Evolutionary conservation across 2,888 invertebrate genomes (phyloP).

Genomic region (Drosophila kanekoi): DNA sequence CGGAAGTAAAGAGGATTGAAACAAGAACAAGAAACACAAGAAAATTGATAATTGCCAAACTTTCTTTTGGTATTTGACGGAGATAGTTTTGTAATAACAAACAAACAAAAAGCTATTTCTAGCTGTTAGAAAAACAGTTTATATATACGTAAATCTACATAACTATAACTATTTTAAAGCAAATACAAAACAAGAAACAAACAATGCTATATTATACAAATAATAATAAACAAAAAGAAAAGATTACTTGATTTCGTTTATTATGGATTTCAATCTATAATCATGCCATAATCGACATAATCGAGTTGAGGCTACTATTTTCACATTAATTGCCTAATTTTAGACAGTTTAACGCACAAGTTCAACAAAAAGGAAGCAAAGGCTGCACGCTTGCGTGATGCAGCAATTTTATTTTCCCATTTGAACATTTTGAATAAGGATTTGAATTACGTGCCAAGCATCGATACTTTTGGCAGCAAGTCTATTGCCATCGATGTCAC

Average conservation of each 20-base stretch:
- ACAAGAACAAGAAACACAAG: constrained; percentile 16
- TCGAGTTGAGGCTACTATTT: too few relatives aligned
- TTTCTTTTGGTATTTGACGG: constrained; percentile 60
- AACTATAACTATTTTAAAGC: constrained; percentile 64
- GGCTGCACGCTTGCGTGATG: too few relatives aligned
- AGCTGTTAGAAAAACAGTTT: constrained; percentile 37
- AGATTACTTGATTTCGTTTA: not conserved
- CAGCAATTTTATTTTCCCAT: too few relatives aligned
- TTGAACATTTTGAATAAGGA: too few relatives aligned
- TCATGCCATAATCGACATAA: too few relatives aligned
- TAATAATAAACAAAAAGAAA: constrained; percentile 55
- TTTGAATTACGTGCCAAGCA: too few relatives aligned
- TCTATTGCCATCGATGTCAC: too few relatives aligned
- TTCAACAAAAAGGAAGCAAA: too few relatives aligned
- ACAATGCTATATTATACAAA: constrained; percentile 64
- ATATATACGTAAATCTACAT: constrained; percentile 46
- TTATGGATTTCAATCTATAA: too few relatives aligned
- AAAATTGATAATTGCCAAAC: constrained; percentile 47
- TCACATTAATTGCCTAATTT: too few relatives aligned
- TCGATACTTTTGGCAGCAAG: too few relatives aligned
- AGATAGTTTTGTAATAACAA: constrained; percentile 55
- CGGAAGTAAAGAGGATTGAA: not conserved
- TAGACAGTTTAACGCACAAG: too few relatives aligned
- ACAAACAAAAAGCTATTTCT: constrained; percentile 16
- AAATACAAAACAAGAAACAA: constrained; percentile 41